These are phyloP conservation scores for Serinus canaria DNA, from an alignment of 2,113 vertebrate species.

Conservation along the genomic window DNA sequence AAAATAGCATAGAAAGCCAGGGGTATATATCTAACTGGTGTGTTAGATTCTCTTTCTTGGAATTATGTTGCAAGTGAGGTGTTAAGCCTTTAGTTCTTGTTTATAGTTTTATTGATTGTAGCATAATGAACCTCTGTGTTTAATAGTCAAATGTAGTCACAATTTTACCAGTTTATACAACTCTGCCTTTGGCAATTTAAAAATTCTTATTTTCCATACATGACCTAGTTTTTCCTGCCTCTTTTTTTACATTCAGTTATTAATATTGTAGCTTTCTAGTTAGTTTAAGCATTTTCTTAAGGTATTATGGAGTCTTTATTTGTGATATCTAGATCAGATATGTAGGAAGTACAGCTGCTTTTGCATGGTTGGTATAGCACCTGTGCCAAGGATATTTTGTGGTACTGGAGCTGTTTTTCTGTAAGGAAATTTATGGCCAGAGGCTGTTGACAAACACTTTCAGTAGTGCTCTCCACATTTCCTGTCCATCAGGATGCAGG, in stretches of 20 bases:
- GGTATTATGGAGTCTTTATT: neutral
- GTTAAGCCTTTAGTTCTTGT: neutral
- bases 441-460: neutral
- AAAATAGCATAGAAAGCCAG: neutral
- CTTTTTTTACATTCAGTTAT: neutral
- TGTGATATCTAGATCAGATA: neutral
- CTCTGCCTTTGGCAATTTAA: neutral
- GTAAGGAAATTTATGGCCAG: neutral
- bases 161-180: neutral
- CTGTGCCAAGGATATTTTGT: neutral
- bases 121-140: neutral
- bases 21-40: rapidly evolving
- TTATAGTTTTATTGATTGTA: neutral
- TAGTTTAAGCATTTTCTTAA: neutral
- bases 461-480: neutral
- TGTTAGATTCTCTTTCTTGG: neutral
- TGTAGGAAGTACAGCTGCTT: neutral
- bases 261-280: neutral
- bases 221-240: neutral
- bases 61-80: neutral
- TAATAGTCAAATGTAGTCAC: neutral
- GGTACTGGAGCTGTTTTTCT: neutral
- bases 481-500: neutral
- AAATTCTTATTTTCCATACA: neutral
- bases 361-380: neutral